A percentile compares a stretch with the other conserved stretches of the same genome.
phyloP scores from a whole-genome alignment of 2,797 vertebrate genomes.

The Dromococcyx pavoninus region DNA sequence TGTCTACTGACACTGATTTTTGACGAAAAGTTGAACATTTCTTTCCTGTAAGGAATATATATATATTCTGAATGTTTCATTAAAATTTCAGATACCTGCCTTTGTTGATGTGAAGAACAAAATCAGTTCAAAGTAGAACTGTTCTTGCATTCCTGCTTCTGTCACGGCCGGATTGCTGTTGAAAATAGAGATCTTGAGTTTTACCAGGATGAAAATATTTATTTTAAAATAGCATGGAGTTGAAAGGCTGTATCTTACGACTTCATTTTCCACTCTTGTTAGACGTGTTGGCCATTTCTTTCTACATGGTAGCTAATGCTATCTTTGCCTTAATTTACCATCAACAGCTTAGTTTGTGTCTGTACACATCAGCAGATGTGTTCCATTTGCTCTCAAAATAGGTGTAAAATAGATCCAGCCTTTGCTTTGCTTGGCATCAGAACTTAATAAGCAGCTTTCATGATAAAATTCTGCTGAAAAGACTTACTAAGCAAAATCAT shows the following conservation, averaged over 20 bases:
- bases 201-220: background rate
- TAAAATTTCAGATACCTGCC: background rate
- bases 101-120: background rate
- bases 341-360: background rate
- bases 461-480: background rate
- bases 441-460: background rate
- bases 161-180: background rate
- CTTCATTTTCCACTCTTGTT: background rate
- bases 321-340: background rate
- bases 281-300: background rate
- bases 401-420: background rate
- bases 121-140: background rate
- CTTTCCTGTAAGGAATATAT: background rate
- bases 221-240: background rate
- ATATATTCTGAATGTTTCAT: background rate
- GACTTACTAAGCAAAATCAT: background rate
- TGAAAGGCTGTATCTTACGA: background rate
- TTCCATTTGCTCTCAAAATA: background rate
- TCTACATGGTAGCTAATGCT: background rate
- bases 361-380: background rate
- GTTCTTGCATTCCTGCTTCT: background rate
- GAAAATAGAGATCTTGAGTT: background rate
- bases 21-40: background rate
- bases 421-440: background rate
- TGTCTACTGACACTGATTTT: background rate